Evolutionary conservation across 2,113 vertebrate genomes (phyloP).

Genomic region (Passerina amoena): DNA sequence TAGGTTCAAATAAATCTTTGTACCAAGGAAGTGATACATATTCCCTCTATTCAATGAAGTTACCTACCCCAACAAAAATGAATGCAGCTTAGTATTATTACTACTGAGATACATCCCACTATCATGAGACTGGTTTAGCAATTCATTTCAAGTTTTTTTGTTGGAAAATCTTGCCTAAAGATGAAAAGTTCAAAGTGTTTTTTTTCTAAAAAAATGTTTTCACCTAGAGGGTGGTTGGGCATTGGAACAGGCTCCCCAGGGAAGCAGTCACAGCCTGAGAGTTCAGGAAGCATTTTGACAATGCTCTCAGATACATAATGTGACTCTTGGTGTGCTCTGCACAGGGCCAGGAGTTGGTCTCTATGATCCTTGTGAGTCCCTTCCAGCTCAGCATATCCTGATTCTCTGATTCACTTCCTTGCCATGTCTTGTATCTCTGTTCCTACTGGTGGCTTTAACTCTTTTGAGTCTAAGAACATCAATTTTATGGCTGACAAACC

Average conservation of each 20-base stretch:
- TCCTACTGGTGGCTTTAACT: background rate
- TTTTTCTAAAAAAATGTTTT: background rate
- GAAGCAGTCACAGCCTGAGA: background rate
- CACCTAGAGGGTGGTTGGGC: background rate
- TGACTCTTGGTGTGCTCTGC: background rate
- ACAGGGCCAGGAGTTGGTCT: background rate
- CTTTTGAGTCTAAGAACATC: background rate
- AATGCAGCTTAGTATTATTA: background rate
- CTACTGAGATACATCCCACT: background rate
- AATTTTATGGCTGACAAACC: background rate
- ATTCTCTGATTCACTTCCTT: background rate
- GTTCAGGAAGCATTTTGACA: background rate
- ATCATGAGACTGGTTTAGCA: background rate
- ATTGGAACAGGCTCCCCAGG: background rate
- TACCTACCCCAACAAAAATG: background rate
- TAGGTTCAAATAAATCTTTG: background rate
- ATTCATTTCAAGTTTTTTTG: background rate
- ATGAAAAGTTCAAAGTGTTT: background rate
- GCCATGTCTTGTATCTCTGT: background rate
- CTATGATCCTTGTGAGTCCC: background rate
- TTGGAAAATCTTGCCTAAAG: background rate
- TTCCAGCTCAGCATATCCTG: background rate
- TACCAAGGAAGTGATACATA: background rate
- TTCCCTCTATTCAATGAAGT: background rate
- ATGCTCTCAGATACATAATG: background rate